Percentiles rank a stretch among this genome's conserved stretches.
Evolutionary conservation across 1,140 invertebrate species (phyloP).

Genomic region (Drosophila hydei): DNA sequence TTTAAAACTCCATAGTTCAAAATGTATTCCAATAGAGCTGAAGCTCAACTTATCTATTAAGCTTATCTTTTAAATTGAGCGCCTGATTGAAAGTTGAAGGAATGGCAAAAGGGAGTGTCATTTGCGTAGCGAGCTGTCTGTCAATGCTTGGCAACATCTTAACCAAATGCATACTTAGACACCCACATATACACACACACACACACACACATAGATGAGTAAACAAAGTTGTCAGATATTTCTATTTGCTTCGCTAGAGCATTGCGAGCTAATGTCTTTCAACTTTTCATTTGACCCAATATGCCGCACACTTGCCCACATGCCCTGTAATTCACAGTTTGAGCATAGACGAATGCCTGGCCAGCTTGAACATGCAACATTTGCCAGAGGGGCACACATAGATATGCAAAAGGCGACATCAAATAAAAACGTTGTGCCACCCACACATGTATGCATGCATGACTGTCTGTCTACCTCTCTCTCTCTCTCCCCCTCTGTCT

Average conservation of each 20-base stretch:
- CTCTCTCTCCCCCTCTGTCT: background rate
- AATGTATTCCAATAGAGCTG: background rate
- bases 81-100: conserved; percentile 10
- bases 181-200: background rate
- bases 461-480: background rate
- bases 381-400: conserved; percentile 31
- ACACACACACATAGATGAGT: background rate
- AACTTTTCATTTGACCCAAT: conserved; percentile 57
- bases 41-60: background rate
- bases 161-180: background rate
- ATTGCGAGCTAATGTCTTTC: conserved; percentile 40
- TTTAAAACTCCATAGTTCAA: background rate
- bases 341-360: conserved; percentile 34
- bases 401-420: conserved; percentile 16
- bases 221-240: conserved; percentile 1
- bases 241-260: conserved; percentile 31
- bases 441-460: conserved; percentile 4
- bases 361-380: conserved; percentile 63
- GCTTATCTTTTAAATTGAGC: background rate
- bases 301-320: conserved; percentile 52
- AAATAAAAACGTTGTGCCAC: conserved; percentile 48
- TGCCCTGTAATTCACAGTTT: conserved; percentile 24
- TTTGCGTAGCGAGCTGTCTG: conserved; percentile 33
- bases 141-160: conserved; percentile 16
- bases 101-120: conserved; percentile 20